Percentiles rank a stretch among this genome's conserved stretches.
These are phyloP conservation scores for Cossypha heuglini DNA, from an alignment of 2,797 vertebrate species.

Conservation along the genomic window DNA sequence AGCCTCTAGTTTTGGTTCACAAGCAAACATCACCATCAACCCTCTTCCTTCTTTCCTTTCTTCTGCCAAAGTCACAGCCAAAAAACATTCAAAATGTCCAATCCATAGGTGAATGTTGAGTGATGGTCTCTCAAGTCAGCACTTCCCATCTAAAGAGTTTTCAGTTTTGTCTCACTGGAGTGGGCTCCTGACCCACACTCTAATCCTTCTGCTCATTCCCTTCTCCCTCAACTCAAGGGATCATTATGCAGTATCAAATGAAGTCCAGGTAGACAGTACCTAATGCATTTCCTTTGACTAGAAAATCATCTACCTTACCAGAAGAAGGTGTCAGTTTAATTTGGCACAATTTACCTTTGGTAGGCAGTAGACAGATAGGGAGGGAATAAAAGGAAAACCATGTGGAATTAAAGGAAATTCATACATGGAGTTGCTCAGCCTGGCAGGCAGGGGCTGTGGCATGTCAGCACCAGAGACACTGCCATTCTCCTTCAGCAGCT, in stretches of 20 bases:
- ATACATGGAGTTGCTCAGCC: not conserved
- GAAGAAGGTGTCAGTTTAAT: not conserved
- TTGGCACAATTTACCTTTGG: not conserved
- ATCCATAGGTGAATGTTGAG: not conserved
- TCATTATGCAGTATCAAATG: not conserved
- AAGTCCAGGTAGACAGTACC: not conserved
- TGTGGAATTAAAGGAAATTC: not conserved
- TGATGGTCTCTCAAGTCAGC: not conserved
- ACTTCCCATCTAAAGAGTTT: not conserved
- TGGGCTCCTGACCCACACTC: not conserved
- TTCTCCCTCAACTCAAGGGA: not conserved
- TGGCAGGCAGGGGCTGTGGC: not conserved
- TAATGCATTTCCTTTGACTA: not conserved
- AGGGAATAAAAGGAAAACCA: not conserved
- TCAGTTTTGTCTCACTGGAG: not conserved
- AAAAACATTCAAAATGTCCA: not conserved
- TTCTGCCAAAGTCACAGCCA: not conserved
- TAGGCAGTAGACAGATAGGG: not conserved
- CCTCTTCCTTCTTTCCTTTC: not conserved
- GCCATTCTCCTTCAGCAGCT: not conserved
- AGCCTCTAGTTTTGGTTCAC: not conserved
- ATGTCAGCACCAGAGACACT: fast-evolving
- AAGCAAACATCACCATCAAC: not conserved
- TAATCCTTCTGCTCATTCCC: not conserved
- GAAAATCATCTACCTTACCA: not conserved